phyloP scores from a whole-genome alignment of 2,888 invertebrate genomes.

The Cosmia pyralina region DNA sequence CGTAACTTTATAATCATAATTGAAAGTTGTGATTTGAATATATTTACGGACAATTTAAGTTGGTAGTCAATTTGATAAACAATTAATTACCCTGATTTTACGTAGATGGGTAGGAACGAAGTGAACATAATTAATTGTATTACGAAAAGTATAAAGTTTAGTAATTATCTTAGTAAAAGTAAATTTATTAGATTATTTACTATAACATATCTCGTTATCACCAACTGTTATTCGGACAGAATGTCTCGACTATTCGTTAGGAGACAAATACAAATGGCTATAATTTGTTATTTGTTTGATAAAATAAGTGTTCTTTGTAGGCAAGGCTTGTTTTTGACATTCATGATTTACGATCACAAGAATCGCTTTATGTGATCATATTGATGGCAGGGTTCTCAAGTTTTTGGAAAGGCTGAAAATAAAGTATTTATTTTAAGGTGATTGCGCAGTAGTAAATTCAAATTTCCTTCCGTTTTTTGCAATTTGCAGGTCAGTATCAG shows the following conservation, averaged over 20 bases:
- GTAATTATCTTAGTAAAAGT: neutral
- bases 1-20: too few relatives aligned
- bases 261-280: constrained; percentile 38
- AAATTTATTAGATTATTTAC: constrained; percentile 9
- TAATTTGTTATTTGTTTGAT: constrained; percentile 49
- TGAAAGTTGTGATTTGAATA: too few relatives aligned
- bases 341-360: constrained; percentile 45
- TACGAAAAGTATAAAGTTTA: neutral
- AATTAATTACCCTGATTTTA: too few relatives aligned
- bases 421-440: neutral
- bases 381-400: constrained; percentile 1
- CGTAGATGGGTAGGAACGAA: neutral
- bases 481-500: too few relatives aligned
- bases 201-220: neutral
- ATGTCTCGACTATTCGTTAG: constrained; percentile 14
- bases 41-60: too few relatives aligned
- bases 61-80: too few relatives aligned
- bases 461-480: too few relatives aligned
- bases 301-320: constrained; percentile 44
- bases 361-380: constrained; percentile 22
- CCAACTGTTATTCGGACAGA: constrained; percentile 1
- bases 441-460: too few relatives aligned
- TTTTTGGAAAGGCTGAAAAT: constrained; percentile 1
- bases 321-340: constrained; percentile 44
- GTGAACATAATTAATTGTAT: neutral